Evolutionary conservation across 2,113 vertebrate genomes (phyloP).

Genomic region (Poeciliopsis turrubarensis): DNA sequence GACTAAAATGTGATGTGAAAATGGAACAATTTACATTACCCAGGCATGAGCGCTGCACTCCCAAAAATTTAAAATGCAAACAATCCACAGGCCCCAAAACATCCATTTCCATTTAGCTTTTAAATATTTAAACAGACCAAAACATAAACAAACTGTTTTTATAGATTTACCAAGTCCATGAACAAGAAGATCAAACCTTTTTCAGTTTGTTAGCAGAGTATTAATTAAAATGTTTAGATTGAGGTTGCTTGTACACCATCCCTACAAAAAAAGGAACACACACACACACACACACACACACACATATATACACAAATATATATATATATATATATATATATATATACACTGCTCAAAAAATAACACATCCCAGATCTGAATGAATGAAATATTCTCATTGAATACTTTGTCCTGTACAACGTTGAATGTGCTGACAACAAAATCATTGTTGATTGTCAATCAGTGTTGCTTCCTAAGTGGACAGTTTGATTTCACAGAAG

Average conservation of each 20-base stretch:
- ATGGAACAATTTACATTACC: background rate
- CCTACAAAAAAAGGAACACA: constrained; percentile 8
- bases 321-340: too few relatives aligned
- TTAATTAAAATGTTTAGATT: constrained; percentile 25
- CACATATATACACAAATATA: too few relatives aligned
- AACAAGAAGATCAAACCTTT: constrained; percentile 17
- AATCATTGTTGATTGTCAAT: too few relatives aligned
- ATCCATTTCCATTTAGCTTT: constrained; percentile 46
- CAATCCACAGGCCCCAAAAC: constrained; percentile 25
- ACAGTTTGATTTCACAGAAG: too few relatives aligned
- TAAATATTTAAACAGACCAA: constrained; percentile 63
- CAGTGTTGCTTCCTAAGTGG: too few relatives aligned
- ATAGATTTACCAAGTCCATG: constrained; percentile 44
- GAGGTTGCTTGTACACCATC: constrained; percentile 13
- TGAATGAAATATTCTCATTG: too few relatives aligned
- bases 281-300: too few relatives aligned
- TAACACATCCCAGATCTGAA: too few relatives aligned
- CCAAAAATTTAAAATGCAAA: constrained; percentile 4
- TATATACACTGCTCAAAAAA: too few relatives aligned
- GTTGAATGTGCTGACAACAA: too few relatives aligned
- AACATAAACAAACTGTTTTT: constrained; percentile 37
- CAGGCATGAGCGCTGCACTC: too few relatives aligned
- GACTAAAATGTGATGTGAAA: background rate
- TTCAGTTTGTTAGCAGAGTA: constrained; percentile 34
- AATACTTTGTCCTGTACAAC: too few relatives aligned